Conservation (phyloP, 2,888 invertebrate species). For the Mesorhabditis sp. region DNA sequence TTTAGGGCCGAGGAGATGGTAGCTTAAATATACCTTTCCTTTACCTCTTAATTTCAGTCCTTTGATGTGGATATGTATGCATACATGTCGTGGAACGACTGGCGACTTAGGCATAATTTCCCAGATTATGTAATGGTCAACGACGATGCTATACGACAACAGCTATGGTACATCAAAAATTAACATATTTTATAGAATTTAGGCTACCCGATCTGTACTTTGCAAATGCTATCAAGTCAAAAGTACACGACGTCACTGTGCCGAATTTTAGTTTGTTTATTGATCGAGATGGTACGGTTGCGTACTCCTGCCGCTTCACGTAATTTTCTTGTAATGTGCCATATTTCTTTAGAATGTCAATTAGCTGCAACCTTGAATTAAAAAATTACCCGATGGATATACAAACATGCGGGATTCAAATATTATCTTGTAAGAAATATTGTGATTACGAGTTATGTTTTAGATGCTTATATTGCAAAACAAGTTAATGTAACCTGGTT, state of each 20-base stretch:
- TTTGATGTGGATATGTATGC: conserved; percentile 54
- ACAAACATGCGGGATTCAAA: conserved; percentile 6
- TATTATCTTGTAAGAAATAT: neutral
- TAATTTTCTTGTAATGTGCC: neutral
- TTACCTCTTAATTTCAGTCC: conserved; percentile 32
- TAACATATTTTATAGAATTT: conserved; percentile 9
- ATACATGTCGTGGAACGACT: conserved; percentile 43
- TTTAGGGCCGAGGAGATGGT: conserved; percentile 46
- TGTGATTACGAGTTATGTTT: conserved; percentile 12
- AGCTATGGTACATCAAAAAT: conserved; percentile 38
- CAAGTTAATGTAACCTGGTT: conserved; percentile 56
- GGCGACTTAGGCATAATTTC: conserved; percentile 38
- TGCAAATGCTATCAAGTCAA: conserved; percentile 43
- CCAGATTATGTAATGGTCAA: conserved; percentile 47
- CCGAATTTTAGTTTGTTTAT: conserved; percentile 55
- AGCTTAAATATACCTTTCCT: conserved; percentile 1
- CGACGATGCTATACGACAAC: conserved; percentile 40
- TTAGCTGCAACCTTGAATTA: conserved; percentile 4
- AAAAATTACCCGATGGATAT: conserved; percentile 3
- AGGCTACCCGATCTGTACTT: conserved; percentile 54
- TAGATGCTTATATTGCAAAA: conserved; percentile 54
- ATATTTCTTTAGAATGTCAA: neutral
- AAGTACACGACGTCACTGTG: conserved; percentile 44
- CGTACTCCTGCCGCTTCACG: conserved; percentile 43
- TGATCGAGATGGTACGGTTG: conserved; percentile 47